Evolutionary conservation across 2,797 vertebrate genomes (phyloP), one percentile per base, ranked within the genome.

Genomic region (Acrossocheilus wenchowensis): DNA sequence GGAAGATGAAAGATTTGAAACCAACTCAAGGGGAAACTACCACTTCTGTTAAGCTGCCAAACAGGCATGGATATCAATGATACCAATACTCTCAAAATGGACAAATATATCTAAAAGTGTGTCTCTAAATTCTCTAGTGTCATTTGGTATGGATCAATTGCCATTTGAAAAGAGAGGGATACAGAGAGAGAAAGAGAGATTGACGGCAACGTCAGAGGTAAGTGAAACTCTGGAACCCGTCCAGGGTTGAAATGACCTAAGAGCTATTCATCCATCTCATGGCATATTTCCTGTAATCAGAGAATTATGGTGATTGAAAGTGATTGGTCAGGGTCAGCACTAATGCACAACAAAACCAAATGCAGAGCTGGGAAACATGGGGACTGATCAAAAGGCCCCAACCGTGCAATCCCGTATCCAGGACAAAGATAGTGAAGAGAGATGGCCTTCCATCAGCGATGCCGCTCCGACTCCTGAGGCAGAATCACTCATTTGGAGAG

Each of bases 401-500:
- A 77, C 72, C 74, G 60, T 78, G 52, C 87, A 90, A 87, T 87
- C 75, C 83, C 74, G 26, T 9, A 85, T 15, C 26, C 82, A 86
- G 72, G 83, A 74, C 85, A 82, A 82, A 81, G 77, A 5, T 57
- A 80, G 72, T 79, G 45, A 83, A 95, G 95, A 95, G 83, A 77
- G 74, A 84, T 64, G 52, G 79, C 73, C 75, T 52, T 79, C 82
- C 50, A 62, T 78, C 66, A 95, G 92, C 94, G 93, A 92, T 93
- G 92, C 87, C 30, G 93, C 93, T 95, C 93, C 94, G 94, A 96
- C 96, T 95, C 95, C 94, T 94, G 91, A 87, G 91, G 94, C 94
- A 96, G 96, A 96, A 93, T 93, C 95, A 95, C 96, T 96, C 94
- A 96, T 94, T 94, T 92, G 93, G 94, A 91, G 90, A 93, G 89